Evolutionary conservation across 2,113 vertebrate species (phyloP).

Genomic region (Grammomys surdaster): DNA sequence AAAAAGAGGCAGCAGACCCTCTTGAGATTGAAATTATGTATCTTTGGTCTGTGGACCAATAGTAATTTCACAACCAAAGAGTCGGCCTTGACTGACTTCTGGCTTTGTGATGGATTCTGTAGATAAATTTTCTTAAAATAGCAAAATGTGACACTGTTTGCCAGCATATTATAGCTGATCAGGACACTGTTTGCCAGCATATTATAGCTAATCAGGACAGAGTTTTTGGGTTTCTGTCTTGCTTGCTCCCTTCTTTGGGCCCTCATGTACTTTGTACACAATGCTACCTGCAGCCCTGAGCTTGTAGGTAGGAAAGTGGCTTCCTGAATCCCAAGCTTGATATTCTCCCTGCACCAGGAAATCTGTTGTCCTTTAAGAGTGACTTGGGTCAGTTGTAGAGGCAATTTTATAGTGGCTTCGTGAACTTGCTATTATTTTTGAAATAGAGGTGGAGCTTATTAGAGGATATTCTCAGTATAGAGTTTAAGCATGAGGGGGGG

Average conservation of each 20-base stretch:
- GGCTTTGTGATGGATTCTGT: not conserved
- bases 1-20: not conserved
- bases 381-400: not conserved
- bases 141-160: not conserved
- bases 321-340: slow-evolving; percentile 1
- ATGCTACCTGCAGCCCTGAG: not conserved
- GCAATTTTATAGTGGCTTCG: not conserved
- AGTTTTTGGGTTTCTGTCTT: not conserved
- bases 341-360: slow-evolving; percentile 3
- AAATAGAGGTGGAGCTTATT: not conserved
- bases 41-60: not conserved
- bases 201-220: not conserved
- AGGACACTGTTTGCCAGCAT: not conserved
- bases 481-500: not conserved
- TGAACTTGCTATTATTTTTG: not conserved
- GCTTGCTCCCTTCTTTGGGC: not conserved
- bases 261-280: not conserved
- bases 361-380: not conserved
- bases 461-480: not conserved
- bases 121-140: slow-evolving; percentile 26
- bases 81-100: not conserved
- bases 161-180: not conserved
- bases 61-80: slow-evolving; percentile 7
- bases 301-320: not conserved
- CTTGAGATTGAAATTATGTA: not conserved